These are phyloP conservation scores for Nothoprocta pentlandii DNA, from an alignment of 2,113 vertebrate genomes.

Conservation along the genomic window DNA sequence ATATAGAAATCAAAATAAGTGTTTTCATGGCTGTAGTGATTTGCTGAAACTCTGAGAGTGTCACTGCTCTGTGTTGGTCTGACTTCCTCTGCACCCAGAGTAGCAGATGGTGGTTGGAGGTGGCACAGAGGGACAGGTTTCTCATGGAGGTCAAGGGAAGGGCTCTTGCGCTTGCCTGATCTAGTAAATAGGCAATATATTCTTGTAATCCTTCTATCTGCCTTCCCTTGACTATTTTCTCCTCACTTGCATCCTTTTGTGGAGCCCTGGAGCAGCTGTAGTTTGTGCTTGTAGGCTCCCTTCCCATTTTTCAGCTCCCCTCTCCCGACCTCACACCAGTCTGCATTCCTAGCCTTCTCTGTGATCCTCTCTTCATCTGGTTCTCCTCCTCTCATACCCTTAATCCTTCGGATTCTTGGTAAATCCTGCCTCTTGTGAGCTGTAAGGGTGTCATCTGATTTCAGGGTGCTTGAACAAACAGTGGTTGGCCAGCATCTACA, in stretches of 20 bases:
- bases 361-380: background rate
- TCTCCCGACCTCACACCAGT: background rate
- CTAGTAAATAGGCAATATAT: background rate
- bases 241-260: background rate
- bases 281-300: background rate
- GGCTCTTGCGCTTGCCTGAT: background rate
- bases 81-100: background rate
- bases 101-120: background rate
- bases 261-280: background rate
- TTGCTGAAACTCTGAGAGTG: background rate
- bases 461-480: background rate
- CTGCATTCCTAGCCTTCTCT: background rate
- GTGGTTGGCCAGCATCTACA: background rate
- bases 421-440: background rate
- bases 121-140: background rate
- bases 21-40: background rate
- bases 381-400: background rate
- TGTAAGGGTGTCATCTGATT: background rate
- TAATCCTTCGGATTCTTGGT: background rate
- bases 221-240: background rate
- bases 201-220: background rate
- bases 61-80: background rate
- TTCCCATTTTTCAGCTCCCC: background rate
- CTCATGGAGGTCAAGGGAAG: background rate
- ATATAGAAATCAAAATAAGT: background rate